Conservation (phyloP, 2,888 invertebrate species). For the Philaethria dido region DNA sequence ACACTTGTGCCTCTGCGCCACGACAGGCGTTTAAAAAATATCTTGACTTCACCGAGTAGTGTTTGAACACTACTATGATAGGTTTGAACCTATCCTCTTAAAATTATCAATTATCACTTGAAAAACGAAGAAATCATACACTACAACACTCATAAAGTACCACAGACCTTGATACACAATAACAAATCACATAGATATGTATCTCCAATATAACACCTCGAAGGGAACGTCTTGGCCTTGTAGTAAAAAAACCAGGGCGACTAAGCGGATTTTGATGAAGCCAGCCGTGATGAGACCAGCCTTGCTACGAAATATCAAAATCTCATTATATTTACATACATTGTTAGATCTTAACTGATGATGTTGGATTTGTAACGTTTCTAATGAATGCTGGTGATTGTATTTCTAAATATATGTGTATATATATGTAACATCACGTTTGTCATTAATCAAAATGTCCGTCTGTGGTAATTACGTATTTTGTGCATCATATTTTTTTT, state of each 20-base stretch:
- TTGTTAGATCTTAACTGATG: not conserved
- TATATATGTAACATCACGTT: too few relatives aligned
- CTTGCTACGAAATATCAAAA: constrained; percentile 26
- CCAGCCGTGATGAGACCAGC: constrained; percentile 23
- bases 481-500: too few relatives aligned
- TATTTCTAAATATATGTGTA: not conserved
- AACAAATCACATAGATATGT: constrained; percentile 4
- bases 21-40: too few relatives aligned
- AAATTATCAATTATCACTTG: too few relatives aligned
- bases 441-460: too few relatives aligned
- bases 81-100: too few relatives aligned
- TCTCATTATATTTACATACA: constrained; percentile 14
- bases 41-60: too few relatives aligned
- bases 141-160: too few relatives aligned
- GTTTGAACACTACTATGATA: too few relatives aligned
- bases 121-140: too few relatives aligned
- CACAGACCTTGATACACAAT: constrained; percentile 2
- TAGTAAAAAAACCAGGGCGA: constrained; percentile 8
- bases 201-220: constrained; percentile 6
- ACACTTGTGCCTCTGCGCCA: too few relatives aligned
- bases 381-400: not conserved
- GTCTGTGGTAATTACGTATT: too few relatives aligned
- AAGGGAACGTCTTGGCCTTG: constrained; percentile 23
- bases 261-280: constrained; percentile 23
- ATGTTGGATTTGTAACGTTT: not conserved